A percentile compares a stretch with the other conserved stretches of the same genome.
Evolutionary conservation across 30 jellyfish, hydroid and myxozoan species (phyloP).

Genomic region (Morbakka virulenta): DNA sequence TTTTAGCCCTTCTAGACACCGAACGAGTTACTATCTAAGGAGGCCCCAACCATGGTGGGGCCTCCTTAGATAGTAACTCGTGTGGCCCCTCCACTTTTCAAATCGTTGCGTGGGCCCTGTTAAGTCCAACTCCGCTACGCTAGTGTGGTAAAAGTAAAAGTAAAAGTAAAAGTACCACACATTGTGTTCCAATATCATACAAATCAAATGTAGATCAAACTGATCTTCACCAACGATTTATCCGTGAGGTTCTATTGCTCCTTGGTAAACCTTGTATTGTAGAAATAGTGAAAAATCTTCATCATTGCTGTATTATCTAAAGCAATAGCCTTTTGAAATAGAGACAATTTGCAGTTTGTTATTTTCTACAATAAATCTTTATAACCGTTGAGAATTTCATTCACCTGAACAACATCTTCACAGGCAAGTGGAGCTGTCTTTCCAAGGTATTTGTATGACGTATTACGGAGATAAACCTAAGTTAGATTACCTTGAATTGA

Average conservation of each 20-base stretch:
- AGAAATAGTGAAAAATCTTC: neutral
- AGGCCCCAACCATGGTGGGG: too few species aligned
- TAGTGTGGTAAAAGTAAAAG: neutral
- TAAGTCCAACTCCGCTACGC: neutral
- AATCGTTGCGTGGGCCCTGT: too few species aligned
- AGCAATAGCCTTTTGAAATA: neutral
- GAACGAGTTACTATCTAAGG: too few species aligned
- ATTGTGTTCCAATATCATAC: neutral
- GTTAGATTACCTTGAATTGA: neutral
- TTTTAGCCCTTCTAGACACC: too few species aligned
- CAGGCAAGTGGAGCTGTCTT: neutral
- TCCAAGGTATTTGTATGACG: neutral
- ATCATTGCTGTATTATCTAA: neutral
- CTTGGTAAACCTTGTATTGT: neutral
- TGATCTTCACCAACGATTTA: neutral
- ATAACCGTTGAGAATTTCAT: neutral
- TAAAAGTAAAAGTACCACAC: too few species aligned
- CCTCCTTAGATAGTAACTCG: too few species aligned
- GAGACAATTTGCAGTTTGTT: neutral
- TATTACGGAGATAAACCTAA: neutral
- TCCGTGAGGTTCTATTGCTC: neutral
- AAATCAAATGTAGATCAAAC: neutral
- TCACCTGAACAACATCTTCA: neutral
- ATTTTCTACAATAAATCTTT: neutral
- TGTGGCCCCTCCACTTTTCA: too few species aligned